phyloP scores from a whole-genome alignment of 2,888 invertebrate genomes.

The Nebria brevicollis region DNA sequence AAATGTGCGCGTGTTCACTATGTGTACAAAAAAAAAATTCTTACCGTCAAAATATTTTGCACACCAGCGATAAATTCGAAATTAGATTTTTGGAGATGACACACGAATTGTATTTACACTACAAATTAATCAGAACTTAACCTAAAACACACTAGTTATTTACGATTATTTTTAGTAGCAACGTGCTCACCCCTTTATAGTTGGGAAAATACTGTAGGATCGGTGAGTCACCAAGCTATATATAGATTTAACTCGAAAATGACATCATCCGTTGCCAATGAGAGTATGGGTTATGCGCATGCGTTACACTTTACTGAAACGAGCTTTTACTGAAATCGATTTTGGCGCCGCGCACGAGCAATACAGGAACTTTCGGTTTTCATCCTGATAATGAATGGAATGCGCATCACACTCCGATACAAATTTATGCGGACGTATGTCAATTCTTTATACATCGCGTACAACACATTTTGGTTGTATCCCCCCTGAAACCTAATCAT shows the following conservation, averaged over 20 bases:
- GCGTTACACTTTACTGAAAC: constrained; percentile 26
- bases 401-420: constrained; percentile 1
- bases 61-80: not conserved
- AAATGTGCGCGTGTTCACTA: not conserved
- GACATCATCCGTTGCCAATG: constrained; percentile 43
- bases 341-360: constrained; percentile 39
- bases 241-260: constrained; percentile 54
- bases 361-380: constrained; percentile 41
- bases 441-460: constrained; percentile 1
- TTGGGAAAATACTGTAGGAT: constrained; percentile 60
- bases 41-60: not conserved
- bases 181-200: constrained; percentile 55
- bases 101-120: not conserved
- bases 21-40: not conserved
- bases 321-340: constrained; percentile 41
- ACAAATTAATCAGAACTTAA: constrained; percentile 34
- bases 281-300: constrained; percentile 21
- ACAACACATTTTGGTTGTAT: not conserved
- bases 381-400: constrained; percentile 28
- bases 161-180: constrained; percentile 51
- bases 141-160: constrained; percentile 52
- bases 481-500: not conserved
- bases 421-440: constrained; percentile 1
- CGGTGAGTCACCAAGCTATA: constrained; percentile 61
- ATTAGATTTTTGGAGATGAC: not conserved